Base-by-base conservation (phyloP, 2,888 invertebrate species). In the Operophtera brumata region DNA sequence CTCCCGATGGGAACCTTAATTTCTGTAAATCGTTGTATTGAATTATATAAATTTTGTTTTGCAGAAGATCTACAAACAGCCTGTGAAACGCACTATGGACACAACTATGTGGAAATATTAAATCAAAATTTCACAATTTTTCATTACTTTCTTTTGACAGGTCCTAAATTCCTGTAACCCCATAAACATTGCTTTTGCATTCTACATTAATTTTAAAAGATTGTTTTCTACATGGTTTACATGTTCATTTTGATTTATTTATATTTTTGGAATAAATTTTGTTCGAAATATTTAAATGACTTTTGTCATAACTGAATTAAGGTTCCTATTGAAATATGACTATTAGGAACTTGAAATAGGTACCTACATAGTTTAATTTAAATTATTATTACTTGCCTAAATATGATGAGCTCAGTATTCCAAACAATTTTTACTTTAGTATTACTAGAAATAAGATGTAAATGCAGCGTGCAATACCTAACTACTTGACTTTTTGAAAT, bases 101-200 rank as follows among this genome's bases (percentile, higher is more conserved):
- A 88, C 89, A 82, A 83, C 82, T 87, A 86, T 88, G 86, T 89
- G 90, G 89, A 90, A 89, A 90, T 89, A 89, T 89, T 88, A 88
- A 89, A 86, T 87, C 78, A 85, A 88, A 88, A 89, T 89, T 88
- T 86, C 86, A 82, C 77, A 80, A 83, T 60, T 79, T 78, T 82
- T 81, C 73, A 81, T 80, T 84, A 85, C 80, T 89, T 90, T 87
- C 77, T 86, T 87, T 88, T 84, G 78, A 80, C 83, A 85, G 88
- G 85, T 82, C 88, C 88, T 87, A 72, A 74, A 80, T 81, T 84
- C 88, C 84, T 82, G 83, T 82, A 78, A 76, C 80, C 84, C 84
- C 80, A 66, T 65, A 67, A 68, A 70, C 68, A 66, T 77, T 82
- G 76, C 80, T 80, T 79, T 86, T 85, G 81, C 83, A 84, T 83